These are phyloP conservation scores for Boulengeromyrus knoepffleri DNA, from an alignment of 2,113 vertebrate species.

Conservation along the genomic window DNA sequence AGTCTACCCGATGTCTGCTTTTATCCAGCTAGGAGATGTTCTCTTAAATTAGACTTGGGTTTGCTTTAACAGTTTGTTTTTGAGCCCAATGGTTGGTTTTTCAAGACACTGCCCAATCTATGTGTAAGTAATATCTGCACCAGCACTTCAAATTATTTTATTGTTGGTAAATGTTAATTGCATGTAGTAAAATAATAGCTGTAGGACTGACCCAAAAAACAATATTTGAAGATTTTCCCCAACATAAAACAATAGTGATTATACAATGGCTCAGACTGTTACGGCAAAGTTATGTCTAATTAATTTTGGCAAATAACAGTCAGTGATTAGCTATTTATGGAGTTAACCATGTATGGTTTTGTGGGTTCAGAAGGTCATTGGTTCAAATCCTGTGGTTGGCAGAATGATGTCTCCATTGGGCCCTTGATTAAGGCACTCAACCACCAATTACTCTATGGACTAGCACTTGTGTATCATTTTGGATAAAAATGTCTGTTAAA, in stretches of 20 bases:
- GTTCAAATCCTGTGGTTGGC: background rate
- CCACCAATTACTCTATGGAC: background rate
- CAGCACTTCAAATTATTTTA: background rate
- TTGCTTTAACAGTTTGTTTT: background rate
- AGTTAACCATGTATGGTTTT: background rate
- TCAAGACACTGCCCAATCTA: background rate
- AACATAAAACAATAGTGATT: background rate
- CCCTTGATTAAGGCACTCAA: background rate
- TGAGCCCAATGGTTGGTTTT: background rate
- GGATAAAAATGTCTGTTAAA: background rate
- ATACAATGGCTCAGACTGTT: background rate
- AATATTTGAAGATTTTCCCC: background rate
- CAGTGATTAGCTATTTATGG: background rate
- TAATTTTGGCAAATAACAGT: background rate
- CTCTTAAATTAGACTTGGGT: background rate
- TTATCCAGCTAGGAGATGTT: background rate
- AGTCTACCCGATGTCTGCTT: background rate
- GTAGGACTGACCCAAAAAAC: background rate
- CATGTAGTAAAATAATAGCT: background rate
- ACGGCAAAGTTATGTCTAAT: background rate
- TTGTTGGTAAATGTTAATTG: background rate
- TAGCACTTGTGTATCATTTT: background rate
- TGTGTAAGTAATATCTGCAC: background rate
- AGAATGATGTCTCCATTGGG: background rate
- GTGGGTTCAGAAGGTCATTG: background rate